phyloP scores from a whole-genome alignment of 2,888 invertebrate genomes.

The Rutpela maculata region DNA sequence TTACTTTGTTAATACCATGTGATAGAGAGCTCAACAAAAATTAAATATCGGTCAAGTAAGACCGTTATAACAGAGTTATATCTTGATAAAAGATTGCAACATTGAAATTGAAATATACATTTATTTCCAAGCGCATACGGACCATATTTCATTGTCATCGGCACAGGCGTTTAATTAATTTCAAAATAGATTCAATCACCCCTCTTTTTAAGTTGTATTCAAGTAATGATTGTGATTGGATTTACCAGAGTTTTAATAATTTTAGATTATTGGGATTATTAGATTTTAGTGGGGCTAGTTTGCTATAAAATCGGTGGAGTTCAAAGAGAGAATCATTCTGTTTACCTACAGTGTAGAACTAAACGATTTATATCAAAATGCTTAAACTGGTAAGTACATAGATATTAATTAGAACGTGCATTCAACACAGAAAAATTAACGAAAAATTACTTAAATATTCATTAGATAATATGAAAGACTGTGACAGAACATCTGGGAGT shows the following conservation, averaged over 20 bases:
- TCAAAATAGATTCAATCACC: slow-evolving; percentile 9
- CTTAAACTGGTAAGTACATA: slow-evolving; percentile 63
- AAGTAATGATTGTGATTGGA: slow-evolving; percentile 29
- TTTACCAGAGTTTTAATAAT: slow-evolving; percentile 40
- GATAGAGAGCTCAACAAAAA: slow-evolving; percentile 42
- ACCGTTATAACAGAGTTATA: slow-evolving; percentile 15
- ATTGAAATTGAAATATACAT: not conserved
- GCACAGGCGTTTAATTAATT: not conserved
- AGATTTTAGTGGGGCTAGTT: slow-evolving; percentile 37
- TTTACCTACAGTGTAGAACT: slow-evolving; percentile 10
- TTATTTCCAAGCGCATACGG: not conserved
- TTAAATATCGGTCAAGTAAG: slow-evolving; percentile 51
- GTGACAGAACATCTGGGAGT: too few relatives aligned
- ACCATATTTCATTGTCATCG: slow-evolving; percentile 19
- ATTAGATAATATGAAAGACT: too few relatives aligned
- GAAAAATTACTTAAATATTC: too few relatives aligned
- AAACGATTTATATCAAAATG: slow-evolving; percentile 56
- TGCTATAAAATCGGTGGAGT: slow-evolving; percentile 33
- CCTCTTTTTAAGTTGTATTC: slow-evolving; percentile 23
- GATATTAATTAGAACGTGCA: too few relatives aligned
- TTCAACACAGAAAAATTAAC: too few relatives aligned
- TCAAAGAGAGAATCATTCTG: slow-evolving; percentile 15
- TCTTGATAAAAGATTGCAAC: not conserved
- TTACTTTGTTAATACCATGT: not conserved
- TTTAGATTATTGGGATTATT: slow-evolving; percentile 40